Conservation (phyloP, 2,888 invertebrate genomes). For the Diadromus collaris region DNA sequence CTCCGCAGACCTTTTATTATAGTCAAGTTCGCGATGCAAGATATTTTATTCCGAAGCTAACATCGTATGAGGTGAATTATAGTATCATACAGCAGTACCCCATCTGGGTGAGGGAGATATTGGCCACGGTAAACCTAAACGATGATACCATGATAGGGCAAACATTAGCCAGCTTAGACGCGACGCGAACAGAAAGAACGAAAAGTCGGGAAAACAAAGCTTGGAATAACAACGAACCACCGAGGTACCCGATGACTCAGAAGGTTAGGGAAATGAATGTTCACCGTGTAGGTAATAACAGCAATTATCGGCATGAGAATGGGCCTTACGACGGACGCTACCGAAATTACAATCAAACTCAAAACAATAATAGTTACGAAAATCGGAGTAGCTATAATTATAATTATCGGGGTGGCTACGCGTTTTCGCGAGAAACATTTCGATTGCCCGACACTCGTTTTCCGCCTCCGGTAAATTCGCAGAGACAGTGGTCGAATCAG, state of each 20-base stretch:
- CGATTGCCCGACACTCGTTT: background rate
- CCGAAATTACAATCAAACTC: background rate
- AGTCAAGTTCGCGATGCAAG: conserved; percentile 26
- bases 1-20: conserved; percentile 47
- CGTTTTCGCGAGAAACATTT: background rate
- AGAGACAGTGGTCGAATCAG: background rate
- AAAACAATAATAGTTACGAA: background rate
- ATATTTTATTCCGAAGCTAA: conserved; percentile 34
- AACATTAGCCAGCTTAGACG: conserved; percentile 29
- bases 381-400: background rate
- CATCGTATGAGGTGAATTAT: conserved; percentile 43
- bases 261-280: background rate
- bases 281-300: background rate
- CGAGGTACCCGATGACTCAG: background rate
- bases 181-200: background rate
- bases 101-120: conserved; percentile 7
- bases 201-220: background rate
- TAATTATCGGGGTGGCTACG: background rate
- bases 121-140: conserved; percentile 28
- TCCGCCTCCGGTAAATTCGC: background rate
- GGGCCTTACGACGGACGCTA: background rate
- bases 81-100: conserved; percentile 43
- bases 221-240: background rate
- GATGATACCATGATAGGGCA: conserved; percentile 12
- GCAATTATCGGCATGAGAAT: background rate